Conservation (phyloP, 2,113 vertebrate genomes). For the Vombatus ursinus region DNA sequence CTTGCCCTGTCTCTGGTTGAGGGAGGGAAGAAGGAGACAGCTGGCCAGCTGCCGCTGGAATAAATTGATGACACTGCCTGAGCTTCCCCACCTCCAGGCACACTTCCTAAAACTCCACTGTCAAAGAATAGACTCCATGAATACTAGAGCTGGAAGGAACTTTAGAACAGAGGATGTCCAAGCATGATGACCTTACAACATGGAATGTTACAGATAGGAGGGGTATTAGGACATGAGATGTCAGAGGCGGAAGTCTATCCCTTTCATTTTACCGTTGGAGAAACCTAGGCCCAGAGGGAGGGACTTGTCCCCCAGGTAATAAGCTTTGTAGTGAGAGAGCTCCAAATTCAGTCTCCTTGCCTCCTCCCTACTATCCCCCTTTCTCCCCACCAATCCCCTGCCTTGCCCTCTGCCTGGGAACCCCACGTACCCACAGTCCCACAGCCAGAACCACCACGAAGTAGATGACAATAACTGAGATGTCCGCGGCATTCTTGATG, state of each 20-base stretch:
- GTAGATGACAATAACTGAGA: constrained; percentile 85
- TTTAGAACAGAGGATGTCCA: background rate
- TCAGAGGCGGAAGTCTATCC: background rate
- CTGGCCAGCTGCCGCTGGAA: background rate
- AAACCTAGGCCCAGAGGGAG: background rate
- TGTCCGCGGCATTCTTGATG: constrained; percentile 81
- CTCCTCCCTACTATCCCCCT: background rate
- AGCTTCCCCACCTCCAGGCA: background rate
- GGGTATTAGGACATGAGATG: background rate
- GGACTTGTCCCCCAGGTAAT: background rate
- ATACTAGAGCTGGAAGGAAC: background rate
- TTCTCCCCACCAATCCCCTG: background rate
- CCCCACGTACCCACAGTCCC: constrained; percentile 85
- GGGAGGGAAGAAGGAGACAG: background rate
- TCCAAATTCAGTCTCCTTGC: background rate
- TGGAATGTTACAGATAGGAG: background rate
- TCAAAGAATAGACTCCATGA: background rate
- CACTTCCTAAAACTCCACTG: background rate
- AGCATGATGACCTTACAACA: background rate
- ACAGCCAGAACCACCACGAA: constrained; percentile 85
- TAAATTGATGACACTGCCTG: background rate
- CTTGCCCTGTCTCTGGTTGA: background rate
- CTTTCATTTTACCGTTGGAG: background rate
- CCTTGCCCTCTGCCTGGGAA: background rate
- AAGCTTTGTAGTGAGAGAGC: background rate